Evolutionary conservation across 2,113 vertebrate genomes (phyloP), one percentile per base, ranked within the genome.

Genomic region (Platysternon megacephalum): DNA sequence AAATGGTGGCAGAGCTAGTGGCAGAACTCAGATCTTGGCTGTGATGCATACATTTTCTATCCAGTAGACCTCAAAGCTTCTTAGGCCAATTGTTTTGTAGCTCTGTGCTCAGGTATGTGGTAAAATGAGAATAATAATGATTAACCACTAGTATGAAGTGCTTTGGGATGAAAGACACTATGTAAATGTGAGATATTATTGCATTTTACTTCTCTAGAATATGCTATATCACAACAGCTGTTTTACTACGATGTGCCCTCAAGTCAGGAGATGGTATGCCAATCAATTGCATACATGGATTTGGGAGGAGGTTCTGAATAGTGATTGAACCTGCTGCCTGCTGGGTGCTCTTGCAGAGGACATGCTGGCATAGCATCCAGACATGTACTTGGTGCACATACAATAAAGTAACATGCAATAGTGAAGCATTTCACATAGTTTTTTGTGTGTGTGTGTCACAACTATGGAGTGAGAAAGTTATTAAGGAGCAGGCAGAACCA

Each of bases 341-440:
- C 90, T 51, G 74, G 93, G 53, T 21, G 53, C 8, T 76, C 93
- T 82, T 74, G 86, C 42, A 78, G 16, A 35, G 17, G 3, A 19
- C 16, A 68, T 8, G 16, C 56, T 82, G 32, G 4, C 24, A 55
- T 19, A 87, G 17, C 11, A 55, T 82, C 3, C 21, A 79, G 35
- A 2, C n/a, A 76, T 2, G 0, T 48, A 86, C 51, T 0, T 58
- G 42, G 85, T 21, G 32, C 4, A 68, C 12, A 21, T 21, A 68
- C 17, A 68, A n/a, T 19, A 68, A 68, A 68, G 17, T 19, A 93
- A 1, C 28, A 78, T 6, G 5, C 8, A 10, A 39, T 58, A 86
- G 9, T 58, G 5, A 68, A 55, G 35, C 35, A 68, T 68, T 68
- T 68, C 35, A 68, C 17, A 79, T 85, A 58, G n/a, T 68, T 89